Percentiles rank a stretch among this genome's conserved stretches.
Evolutionary conservation across 2,113 vertebrate species (phyloP).

Genomic region (Marmota flaviventris): DNA sequence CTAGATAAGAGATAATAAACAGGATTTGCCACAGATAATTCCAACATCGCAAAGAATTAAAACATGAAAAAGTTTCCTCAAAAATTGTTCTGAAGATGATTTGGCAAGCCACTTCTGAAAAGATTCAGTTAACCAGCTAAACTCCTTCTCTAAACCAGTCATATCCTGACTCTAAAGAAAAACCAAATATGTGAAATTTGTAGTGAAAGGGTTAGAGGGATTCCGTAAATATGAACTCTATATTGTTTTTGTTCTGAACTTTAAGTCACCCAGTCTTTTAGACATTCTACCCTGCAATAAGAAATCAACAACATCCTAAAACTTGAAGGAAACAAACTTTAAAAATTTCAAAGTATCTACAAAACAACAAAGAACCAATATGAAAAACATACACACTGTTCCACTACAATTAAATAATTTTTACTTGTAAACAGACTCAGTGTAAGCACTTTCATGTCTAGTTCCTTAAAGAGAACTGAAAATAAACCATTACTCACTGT

Average conservation of each 20-base stretch:
- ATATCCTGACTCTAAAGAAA: not conserved
- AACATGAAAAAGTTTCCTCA: slow-evolving; percentile 35
- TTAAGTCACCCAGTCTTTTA: not conserved
- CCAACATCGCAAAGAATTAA: slow-evolving; percentile 4
- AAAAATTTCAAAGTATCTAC: not conserved
- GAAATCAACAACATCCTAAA: not conserved
- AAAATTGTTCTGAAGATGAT: not conserved
- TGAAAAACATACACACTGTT: slow-evolving; percentile 19
- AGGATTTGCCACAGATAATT: slow-evolving; percentile 37
- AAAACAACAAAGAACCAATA: slow-evolving; percentile 25
- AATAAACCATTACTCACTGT: slow-evolving; percentile 93
- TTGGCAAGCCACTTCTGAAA: slow-evolving; percentile 19
- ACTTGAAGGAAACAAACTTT: slow-evolving; percentile 40
- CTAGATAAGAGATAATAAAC: not conserved
- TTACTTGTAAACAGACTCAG: slow-evolving; percentile 22
- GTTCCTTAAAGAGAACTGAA: slow-evolving; percentile 52
- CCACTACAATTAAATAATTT: slow-evolving; percentile 38
- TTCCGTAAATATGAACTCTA: slow-evolving; percentile 1
- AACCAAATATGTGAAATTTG: not conserved
- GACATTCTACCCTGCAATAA: not conserved
- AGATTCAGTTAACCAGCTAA: slow-evolving; percentile 17
- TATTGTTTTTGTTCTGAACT: slow-evolving; percentile 27
- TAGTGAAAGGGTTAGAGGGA: not conserved
- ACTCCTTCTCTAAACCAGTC: not conserved
- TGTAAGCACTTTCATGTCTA: slow-evolving; percentile 4